Percentiles rank a stretch among this genome's conserved stretches.
These are phyloP conservation scores for Heliothis virescens DNA, from an alignment of 1,140 invertebrate species.

Conservation along the genomic window DNA sequence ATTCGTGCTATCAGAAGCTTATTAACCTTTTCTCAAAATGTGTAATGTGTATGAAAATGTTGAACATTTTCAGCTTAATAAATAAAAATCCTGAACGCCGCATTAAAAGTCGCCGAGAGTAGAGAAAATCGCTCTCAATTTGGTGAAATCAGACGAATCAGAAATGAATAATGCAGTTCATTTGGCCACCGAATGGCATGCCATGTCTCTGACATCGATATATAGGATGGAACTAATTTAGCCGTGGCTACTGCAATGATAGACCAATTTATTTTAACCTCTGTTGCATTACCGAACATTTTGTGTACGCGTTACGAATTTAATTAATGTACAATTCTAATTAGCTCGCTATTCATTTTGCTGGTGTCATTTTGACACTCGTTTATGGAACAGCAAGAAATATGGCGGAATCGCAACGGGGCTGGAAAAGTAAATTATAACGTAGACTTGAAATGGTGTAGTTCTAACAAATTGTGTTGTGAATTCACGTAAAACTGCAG, in stretches of 20 bases:
- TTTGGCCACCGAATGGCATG: conserved; percentile 40
- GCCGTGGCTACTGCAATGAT: conserved; percentile 24
- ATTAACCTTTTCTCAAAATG: too few relatives aligned
- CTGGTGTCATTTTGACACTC: conserved; percentile 44
- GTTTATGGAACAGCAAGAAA: conserved; percentile 30
- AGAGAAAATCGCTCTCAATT: conserved; percentile 36
- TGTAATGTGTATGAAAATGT: too few relatives aligned
- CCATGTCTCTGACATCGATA: conserved; percentile 39
- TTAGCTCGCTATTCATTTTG: conserved; percentile 31
- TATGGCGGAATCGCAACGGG: neutral
- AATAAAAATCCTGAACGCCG: neutral
- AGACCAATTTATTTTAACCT: conserved; percentile 50
- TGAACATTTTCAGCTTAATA: neutral
- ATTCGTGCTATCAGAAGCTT: too few relatives aligned
- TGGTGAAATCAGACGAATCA: conserved; percentile 35
- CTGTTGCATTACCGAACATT: conserved; percentile 33
- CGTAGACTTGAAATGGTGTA: neutral
- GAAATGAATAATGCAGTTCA: conserved; percentile 49
- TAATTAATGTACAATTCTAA: conserved; percentile 40
- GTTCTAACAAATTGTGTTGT: neutral
- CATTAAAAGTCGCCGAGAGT: conserved; percentile 11
- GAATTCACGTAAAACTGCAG: too few relatives aligned
- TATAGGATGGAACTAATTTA: conserved; percentile 49
- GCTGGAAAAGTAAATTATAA: conserved; percentile 2
- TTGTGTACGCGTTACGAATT: conserved; percentile 29